Percentiles rank a stretch among this genome's conserved stretches.
Conservation (phyloP, 2,888 invertebrate species). For the Cephus nigrinus region DNA sequence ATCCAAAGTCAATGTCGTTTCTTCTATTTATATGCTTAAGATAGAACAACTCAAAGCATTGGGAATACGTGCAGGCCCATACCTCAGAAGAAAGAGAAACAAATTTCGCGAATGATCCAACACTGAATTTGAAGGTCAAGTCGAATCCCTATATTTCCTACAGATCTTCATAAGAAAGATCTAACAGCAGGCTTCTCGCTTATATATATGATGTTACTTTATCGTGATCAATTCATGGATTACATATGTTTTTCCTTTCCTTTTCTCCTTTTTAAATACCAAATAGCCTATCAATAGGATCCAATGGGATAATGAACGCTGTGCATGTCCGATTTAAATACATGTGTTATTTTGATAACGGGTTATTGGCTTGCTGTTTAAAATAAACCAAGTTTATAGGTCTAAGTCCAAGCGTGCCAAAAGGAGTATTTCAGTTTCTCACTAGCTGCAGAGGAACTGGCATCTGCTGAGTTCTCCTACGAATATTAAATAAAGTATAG, state of each 20-base stretch:
- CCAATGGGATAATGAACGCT: no score
- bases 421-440: conserved; percentile 36
- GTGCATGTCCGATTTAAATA: neutral
- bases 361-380: conserved; percentile 35
- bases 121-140: neutral
- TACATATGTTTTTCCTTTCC: neutral
- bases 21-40: neutral
- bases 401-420: conserved; percentile 26
- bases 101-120: neutral
- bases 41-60: neutral
- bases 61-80: neutral
- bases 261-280: neutral
- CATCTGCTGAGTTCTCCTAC: neutral
- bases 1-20: conserved; percentile 2
- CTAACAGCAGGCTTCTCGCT: neutral
- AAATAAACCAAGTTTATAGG: conserved; percentile 35
- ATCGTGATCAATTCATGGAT: neutral
- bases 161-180: neutral
- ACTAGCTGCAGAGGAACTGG: conserved; percentile 15
- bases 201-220: neutral
- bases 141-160: neutral
- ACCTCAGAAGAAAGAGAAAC: neutral
- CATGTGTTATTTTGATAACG: neutral
- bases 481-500: neutral
- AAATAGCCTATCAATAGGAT: neutral